Conservation (phyloP, 2,797 vertebrate species). For the Fistularia commersonii region DNA sequence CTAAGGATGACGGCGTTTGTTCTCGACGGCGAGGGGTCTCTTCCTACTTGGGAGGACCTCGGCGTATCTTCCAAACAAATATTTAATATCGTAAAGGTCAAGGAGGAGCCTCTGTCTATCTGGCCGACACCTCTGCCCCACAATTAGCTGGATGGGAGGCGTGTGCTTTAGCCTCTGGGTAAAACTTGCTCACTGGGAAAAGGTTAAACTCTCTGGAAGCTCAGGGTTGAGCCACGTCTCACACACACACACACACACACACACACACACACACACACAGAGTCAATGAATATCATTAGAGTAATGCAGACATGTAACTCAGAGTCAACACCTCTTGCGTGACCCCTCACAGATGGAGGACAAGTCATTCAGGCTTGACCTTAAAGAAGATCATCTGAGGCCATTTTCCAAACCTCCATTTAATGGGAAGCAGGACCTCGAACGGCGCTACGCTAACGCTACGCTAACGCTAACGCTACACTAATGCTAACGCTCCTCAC, state of each 20-base stretch:
- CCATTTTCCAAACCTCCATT: too few species aligned
- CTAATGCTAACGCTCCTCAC: too few species aligned
- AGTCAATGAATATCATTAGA: conserved; percentile 61
- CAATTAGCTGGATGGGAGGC: conserved; percentile 53
- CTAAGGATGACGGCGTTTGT: conserved; percentile 15
- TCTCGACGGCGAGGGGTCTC: conserved; percentile 1
- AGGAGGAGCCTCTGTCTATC: conserved; percentile 44
- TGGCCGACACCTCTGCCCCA: conserved; percentile 32
- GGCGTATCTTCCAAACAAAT: conserved; percentile 59
- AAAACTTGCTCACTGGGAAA: conserved; percentile 49
- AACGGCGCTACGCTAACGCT: too few species aligned
- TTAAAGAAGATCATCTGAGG: conserved; percentile 5
- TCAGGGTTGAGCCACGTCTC: conserved; percentile 15
- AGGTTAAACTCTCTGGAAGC: conserved; percentile 66
- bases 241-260: conserved; percentile 14
- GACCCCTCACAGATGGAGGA: conserved; percentile 37
- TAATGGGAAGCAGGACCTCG: too few species aligned
- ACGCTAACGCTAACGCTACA: too few species aligned
- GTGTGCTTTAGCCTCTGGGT: conserved; percentile 47
- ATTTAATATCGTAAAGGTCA: conserved; percentile 74
- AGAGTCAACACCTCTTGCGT: conserved; percentile 35
- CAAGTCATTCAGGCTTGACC: conserved; percentile 39
- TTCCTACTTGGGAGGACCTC: conserved; percentile 14
- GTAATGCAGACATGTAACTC: conserved; percentile 33
- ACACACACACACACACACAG: conserved; percentile 12